phyloP scores from a whole-genome alignment of 35 echinoderm and acorn worm species.

The Apostichopus parvimensis region DNA sequence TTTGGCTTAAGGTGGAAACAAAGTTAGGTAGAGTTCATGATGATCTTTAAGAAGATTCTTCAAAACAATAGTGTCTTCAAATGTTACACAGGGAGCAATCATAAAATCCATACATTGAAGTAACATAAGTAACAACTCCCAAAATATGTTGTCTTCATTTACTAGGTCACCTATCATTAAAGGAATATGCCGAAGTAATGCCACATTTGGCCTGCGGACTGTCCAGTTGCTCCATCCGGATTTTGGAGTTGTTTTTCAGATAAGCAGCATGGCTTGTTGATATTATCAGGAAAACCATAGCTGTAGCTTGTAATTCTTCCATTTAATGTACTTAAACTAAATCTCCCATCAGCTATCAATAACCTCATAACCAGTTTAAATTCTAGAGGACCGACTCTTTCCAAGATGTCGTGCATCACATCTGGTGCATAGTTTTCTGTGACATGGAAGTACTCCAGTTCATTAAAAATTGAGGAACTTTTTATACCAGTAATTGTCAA shows the following conservation, averaged over 20 bases:
- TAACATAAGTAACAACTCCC: constrained; percentile 10
- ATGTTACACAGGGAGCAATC: background rate
- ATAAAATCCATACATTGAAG: constrained; percentile 40
- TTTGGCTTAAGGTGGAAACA: background rate
- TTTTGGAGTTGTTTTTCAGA: constrained; percentile 30
- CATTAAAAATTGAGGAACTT: constrained; percentile 28
- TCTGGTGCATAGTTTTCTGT: constrained; percentile 55
- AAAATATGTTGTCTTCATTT: background rate
- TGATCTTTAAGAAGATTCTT: constrained; percentile 25
- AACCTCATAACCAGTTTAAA: constrained; percentile 7
- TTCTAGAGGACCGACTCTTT: constrained; percentile 40
- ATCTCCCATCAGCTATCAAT: constrained; percentile 37
- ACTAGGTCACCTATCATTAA: constrained; percentile 53
- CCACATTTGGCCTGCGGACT: constrained; percentile 64
- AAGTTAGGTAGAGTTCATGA: constrained; percentile 8
- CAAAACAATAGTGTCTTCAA: constrained; percentile 40
- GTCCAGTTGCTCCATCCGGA: constrained; percentile 17
- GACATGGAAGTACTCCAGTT: constrained; percentile 51
- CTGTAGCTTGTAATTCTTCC: constrained; percentile 50
- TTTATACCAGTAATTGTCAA: constrained; percentile 29
- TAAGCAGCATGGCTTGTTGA: constrained; percentile 53
- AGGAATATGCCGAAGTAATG: constrained; percentile 39
- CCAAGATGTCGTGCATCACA: constrained; percentile 64
- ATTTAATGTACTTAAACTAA: constrained; percentile 46
- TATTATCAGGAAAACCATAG: constrained; percentile 56